Conservation (phyloP, 1,140 invertebrate species). For the Bombus affinis region DNA sequence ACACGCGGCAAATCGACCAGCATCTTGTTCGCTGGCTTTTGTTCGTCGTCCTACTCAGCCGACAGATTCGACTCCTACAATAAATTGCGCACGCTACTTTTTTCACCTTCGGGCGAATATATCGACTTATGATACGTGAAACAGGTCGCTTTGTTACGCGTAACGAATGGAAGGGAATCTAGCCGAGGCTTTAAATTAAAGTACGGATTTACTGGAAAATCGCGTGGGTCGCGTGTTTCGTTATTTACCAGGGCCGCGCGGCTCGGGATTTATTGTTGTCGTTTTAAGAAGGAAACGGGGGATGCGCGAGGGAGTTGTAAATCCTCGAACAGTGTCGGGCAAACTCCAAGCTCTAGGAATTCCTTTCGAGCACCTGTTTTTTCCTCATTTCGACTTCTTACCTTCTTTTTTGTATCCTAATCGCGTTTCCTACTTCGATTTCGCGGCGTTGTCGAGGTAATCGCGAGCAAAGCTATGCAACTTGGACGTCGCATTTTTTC, state of each 20-base stretch:
- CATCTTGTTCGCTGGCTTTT: conserved; percentile 14
- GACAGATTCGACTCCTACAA: conserved; percentile 2
- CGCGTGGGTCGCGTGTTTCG: conserved; percentile 25
- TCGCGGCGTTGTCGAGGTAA: conserved; percentile 22
- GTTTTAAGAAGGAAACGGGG: conserved; percentile 23
- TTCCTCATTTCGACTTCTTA: not conserved
- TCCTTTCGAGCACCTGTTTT: not conserved
- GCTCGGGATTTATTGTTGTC: conserved; percentile 30
- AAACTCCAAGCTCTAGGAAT: conserved; percentile 2
- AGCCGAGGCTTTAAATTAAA: not conserved
- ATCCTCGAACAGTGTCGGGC: conserved; percentile 6
- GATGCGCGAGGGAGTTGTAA: conserved; percentile 27
- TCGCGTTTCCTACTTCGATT: not conserved
- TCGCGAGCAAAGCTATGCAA: not conserved
- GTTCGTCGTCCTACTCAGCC: not conserved
- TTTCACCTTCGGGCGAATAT: not conserved
- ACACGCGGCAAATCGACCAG: conserved; percentile 15
- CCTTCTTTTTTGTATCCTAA: not conserved
- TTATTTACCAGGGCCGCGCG: not conserved
- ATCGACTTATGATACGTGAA: not conserved
- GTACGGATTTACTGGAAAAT: conserved; percentile 24
- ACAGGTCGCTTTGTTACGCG: not conserved
- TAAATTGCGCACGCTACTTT: conserved; percentile 29
- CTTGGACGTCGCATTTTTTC: not conserved
- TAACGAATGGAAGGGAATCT: not conserved